Evolutionary conservation across 1,140 invertebrate species (phyloP).

Genomic region (Eciton burchellii): DNA sequence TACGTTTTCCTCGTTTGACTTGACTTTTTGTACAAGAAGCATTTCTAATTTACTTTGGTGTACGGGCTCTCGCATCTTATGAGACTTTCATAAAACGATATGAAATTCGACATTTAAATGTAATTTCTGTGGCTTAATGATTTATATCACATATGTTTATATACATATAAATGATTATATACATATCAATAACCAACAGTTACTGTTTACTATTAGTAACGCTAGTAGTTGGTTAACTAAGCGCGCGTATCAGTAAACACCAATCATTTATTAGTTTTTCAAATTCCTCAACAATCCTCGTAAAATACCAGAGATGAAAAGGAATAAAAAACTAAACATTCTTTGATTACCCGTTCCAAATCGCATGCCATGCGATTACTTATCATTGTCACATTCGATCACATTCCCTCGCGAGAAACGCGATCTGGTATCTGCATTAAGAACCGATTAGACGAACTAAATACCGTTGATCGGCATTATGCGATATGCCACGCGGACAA

Average conservation of each 20-base stretch:
- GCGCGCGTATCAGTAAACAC: neutral
- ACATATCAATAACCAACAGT: neutral
- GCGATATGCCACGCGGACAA: slow-evolving; percentile 4
- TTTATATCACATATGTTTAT: neutral
- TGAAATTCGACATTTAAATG: neutral
- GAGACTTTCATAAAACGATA: neutral
- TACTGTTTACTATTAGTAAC: too few relatives aligned
- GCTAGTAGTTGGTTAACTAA: neutral
- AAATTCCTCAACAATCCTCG: neutral
- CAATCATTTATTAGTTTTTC: slow-evolving; percentile 16
- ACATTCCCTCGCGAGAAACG: slow-evolving; percentile 11
- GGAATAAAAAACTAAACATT: neutral
- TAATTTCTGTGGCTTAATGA: neutral
- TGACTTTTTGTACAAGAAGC: slow-evolving; percentile 4
- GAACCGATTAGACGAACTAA: neutral
- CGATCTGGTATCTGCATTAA: slow-evolving; percentile 23
- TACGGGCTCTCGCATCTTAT: slow-evolving; percentile 6
- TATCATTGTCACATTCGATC: slow-evolving; percentile 3
- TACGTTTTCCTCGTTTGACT: neutral
- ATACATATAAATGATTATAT: too few relatives aligned
- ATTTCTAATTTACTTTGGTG: slow-evolving; percentile 1
- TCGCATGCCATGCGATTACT: neutral
- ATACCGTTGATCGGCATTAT: slow-evolving; percentile 9
- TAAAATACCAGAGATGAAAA: neutral
- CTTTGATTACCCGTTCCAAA: neutral